Evolutionary conservation across 2,888 invertebrate genomes (phyloP).

Genomic region (Eupeodes latifasciatus): DNA sequence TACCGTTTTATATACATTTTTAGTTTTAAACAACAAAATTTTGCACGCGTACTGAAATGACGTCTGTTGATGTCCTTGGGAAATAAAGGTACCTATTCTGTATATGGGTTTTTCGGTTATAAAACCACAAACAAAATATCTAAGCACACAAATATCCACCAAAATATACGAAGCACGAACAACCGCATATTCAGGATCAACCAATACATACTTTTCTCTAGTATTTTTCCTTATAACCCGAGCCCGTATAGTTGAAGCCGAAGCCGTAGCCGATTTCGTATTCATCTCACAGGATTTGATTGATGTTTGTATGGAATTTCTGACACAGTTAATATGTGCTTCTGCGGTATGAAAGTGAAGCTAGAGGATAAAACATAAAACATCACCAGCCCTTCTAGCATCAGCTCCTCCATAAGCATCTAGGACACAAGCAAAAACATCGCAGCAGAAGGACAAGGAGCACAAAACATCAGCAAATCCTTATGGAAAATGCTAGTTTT

Average conservation of each 20-base stretch:
- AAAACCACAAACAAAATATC: slow-evolving; percentile 63
- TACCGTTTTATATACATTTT: slow-evolving; percentile 12
- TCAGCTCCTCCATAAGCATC: not conserved
- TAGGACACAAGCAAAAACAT: not conserved
- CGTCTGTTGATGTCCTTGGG: slow-evolving; percentile 65
- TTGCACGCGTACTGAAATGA: slow-evolving; percentile 50
- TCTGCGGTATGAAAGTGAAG: slow-evolving; percentile 47
- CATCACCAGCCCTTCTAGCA: not conserved
- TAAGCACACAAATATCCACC: slow-evolving; percentile 21
- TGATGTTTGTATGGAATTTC: slow-evolving; percentile 76
- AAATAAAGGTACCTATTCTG: slow-evolving; percentile 16
- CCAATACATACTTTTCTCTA: not conserved
- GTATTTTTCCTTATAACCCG: slow-evolving; percentile 57
- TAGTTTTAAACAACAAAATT: slow-evolving; percentile 54
- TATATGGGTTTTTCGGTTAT: slow-evolving; percentile 31
- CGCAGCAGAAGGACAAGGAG: slow-evolving; percentile 21
- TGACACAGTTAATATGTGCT: slow-evolving; percentile 75
- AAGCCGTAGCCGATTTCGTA: slow-evolving; percentile 63
- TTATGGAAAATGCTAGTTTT: slow-evolving; percentile 51
- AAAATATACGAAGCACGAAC: slow-evolving; percentile 21
- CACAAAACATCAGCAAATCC: slow-evolving; percentile 51
- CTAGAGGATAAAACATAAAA: slow-evolving; percentile 27
- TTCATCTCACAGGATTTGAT: slow-evolving; percentile 77
- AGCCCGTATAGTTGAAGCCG: not conserved
- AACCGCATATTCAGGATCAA: slow-evolving; percentile 54